Conservation (phyloP, 2,113 vertebrate genomes). For the Dasyprocta punctata region DNA sequence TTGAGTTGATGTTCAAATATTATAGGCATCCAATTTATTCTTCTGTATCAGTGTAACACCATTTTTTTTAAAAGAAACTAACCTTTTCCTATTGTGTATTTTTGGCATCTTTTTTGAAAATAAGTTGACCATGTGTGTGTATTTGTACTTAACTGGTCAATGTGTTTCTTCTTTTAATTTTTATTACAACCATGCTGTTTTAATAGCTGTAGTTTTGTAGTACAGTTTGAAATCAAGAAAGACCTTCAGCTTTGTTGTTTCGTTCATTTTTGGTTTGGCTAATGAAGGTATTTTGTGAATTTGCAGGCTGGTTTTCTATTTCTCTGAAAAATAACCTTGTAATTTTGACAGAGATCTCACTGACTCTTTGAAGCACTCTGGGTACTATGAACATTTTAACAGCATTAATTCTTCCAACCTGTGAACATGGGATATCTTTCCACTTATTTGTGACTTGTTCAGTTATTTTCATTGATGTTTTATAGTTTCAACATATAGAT, state of each 20-base stretch:
- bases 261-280: not conserved
- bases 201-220: not conserved
- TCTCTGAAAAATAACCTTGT: not conserved
- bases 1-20: not conserved
- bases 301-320: not conserved
- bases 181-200: not conserved
- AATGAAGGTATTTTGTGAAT: not conserved
- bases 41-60: not conserved
- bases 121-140: not conserved
- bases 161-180: not conserved
- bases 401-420: not conserved
- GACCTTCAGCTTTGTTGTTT: not conserved
- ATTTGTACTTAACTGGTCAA: not conserved
- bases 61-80: not conserved
- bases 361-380: not conserved
- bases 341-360: not conserved
- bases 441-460: not conserved
- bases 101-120: not conserved
- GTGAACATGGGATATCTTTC: not conserved
- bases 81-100: not conserved
- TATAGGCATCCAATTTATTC: not conserved
- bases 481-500: not conserved
- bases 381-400: not conserved
- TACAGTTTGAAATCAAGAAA: not conserved
- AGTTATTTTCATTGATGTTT: not conserved